Percentiles rank a stretch among this genome's conserved stretches.
phyloP scores from a whole-genome alignment of 37 sponge, comb jelly and placozoan genomes.

The Amphimedon queenslandica region DNA sequence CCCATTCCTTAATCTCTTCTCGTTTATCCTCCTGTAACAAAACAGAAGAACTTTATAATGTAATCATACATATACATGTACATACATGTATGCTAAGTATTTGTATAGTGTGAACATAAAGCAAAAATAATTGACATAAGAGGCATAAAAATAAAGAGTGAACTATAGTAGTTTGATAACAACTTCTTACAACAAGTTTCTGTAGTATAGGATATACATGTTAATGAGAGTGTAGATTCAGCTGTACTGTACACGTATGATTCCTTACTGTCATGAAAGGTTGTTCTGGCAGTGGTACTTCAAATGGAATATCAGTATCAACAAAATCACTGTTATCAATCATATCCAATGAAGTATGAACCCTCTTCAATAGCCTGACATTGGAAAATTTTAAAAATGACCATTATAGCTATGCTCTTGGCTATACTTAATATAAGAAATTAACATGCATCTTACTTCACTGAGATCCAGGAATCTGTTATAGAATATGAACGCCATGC shows the following conservation, averaged over 20 bases:
- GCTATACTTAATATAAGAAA: background rate
- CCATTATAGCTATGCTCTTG: too few relatives aligned
- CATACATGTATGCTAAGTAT: background rate
- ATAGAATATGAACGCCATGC: constrained; percentile 97
- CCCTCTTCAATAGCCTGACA: constrained; percentile 96
- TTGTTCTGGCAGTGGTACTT: constrained; percentile 87
- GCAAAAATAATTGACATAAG: too few relatives aligned
- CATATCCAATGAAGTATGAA: constrained; percentile 65
- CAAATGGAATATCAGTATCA: constrained; percentile 96
- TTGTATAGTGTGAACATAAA: too few relatives aligned
- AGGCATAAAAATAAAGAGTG: too few relatives aligned
- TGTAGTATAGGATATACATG: too few relatives aligned
- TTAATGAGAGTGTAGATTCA: too few relatives aligned
- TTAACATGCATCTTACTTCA: constrained; percentile 84
- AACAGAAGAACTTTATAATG: too few relatives aligned
- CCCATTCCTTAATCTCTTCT: too few relatives aligned
- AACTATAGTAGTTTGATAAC: too few relatives aligned
- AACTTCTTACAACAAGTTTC: too few relatives aligned
- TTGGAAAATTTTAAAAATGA: background rate
- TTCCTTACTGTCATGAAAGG: constrained; percentile 71
- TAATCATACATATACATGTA: background rate
- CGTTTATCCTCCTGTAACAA: too few relatives aligned
- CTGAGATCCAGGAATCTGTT: constrained; percentile 97
- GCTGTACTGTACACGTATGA: too few relatives aligned
- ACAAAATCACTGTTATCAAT: constrained; percentile 93